phyloP scores from a whole-genome alignment of 2,888 invertebrate species.

The Agonopterix alstromeriana region DNA sequence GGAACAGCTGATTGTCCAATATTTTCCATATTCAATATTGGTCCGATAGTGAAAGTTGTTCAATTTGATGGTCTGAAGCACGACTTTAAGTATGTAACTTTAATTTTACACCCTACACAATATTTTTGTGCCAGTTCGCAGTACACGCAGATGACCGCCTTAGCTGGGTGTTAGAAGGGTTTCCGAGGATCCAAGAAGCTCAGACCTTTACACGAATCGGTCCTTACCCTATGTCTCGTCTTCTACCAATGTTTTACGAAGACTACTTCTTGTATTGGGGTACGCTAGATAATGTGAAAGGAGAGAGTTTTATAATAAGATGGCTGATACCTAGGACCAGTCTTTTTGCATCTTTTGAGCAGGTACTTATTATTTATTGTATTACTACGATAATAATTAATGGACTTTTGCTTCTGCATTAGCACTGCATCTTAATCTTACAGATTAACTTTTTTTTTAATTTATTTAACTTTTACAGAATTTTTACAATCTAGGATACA shows the following conservation, averaged over 20 bases:
- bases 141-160: slow-evolving; percentile 57
- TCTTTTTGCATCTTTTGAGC: slow-evolving; percentile 74
- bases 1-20: too few species aligned
- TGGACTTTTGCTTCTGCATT: too few species aligned
- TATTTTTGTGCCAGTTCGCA: slow-evolving; percentile 66
- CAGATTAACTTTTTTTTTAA: too few species aligned
- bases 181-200: slow-evolving; percentile 67
- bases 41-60: too few species aligned
- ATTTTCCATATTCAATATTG: too few species aligned
- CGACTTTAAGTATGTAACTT: not conserved
- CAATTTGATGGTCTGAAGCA: too few species aligned
- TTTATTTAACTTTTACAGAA: too few species aligned
- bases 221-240: slow-evolving; percentile 62
- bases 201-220: slow-evolving; percentile 66
- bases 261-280: slow-evolving; percentile 83
- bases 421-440: too few species aligned
- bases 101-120: slow-evolving; percentile 4
- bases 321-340: slow-evolving; percentile 80
- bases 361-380: slow-evolving; percentile 51
- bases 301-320: slow-evolving; percentile 58
- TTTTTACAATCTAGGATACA: too few species aligned
- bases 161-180: slow-evolving; percentile 55
- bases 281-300: slow-evolving; percentile 54
- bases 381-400: too few species aligned
- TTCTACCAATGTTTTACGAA: slow-evolving; percentile 73